Conservation (phyloP, 2,888 invertebrate species). For the Nysson spinosus region DNA sequence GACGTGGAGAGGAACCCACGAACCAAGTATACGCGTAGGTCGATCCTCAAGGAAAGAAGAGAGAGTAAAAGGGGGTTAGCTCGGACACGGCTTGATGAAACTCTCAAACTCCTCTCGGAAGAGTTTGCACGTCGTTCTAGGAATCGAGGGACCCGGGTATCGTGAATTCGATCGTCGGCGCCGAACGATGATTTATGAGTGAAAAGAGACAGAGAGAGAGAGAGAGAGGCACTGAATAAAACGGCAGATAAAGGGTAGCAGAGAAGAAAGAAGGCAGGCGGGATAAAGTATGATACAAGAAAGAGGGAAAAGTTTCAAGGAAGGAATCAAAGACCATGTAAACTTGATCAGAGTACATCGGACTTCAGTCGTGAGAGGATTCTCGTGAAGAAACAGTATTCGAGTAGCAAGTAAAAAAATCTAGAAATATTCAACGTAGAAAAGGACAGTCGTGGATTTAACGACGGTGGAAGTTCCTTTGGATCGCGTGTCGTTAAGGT, state of each 20-base stretch:
- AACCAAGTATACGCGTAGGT: constrained; percentile 43
- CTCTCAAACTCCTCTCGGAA: constrained; percentile 27
- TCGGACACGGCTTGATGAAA: constrained; percentile 44
- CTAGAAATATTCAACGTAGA: too few relatives aligned
- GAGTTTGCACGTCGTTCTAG: constrained; percentile 60
- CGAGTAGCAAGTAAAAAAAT: too few relatives aligned
- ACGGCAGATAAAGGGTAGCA: constrained; percentile 7
- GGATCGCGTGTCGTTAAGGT: constrained; percentile 41
- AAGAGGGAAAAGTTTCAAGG: too few relatives aligned
- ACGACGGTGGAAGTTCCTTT: constrained; percentile 9
- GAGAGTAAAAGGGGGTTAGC: constrained; percentile 33
- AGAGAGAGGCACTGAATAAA: neutral
- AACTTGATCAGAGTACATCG: too few relatives aligned
- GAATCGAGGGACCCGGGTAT: constrained; percentile 64
- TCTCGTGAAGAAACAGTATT: too few relatives aligned
- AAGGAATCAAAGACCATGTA: too few relatives aligned
- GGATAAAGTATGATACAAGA: too few relatives aligned
- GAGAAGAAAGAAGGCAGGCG: too few relatives aligned
- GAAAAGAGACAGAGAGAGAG: constrained; percentile 16
- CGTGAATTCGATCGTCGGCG: constrained; percentile 67
- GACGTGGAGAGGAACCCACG: constrained; percentile 30
- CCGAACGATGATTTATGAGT: constrained; percentile 63
- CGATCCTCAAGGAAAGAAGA: constrained; percentile 2
- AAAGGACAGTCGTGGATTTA: too few relatives aligned
- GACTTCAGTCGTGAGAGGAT: too few relatives aligned